Evolutionary conservation across 1,140 invertebrate species (phyloP).

Genomic region (Melipona quadrifasciata): DNA sequence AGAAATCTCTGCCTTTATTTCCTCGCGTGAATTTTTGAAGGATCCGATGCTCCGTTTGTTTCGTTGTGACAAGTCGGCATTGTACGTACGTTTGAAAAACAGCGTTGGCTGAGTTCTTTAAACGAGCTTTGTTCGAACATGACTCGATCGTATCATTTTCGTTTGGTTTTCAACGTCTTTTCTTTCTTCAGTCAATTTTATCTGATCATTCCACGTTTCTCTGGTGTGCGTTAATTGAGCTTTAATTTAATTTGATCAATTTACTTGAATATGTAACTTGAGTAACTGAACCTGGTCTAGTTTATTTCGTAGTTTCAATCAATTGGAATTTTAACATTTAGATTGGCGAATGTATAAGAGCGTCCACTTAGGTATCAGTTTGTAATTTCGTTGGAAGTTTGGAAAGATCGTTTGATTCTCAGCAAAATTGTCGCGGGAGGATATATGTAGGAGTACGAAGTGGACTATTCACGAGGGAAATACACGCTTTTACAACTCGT

Average conservation of each 20-base stretch:
- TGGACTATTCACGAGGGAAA: constrained; percentile 60
- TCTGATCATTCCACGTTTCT: neutral
- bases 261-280: neutral
- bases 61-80: neutral
- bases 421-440: constrained; percentile 17
- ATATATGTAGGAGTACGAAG: constrained; percentile 45
- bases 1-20: neutral
- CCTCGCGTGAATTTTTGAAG: constrained; percentile 7
- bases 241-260: neutral
- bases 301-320: neutral
- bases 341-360: neutral
- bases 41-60: constrained; percentile 12
- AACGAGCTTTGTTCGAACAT: neutral
- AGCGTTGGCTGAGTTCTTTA: neutral
- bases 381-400: constrained; percentile 38
- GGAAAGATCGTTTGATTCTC: constrained; percentile 48
- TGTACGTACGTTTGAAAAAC: too few species aligned
- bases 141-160: neutral
- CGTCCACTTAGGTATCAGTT: neutral
- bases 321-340: neutral
- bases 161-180: neutral
- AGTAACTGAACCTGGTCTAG: neutral
- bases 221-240: neutral
- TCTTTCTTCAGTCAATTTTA: too few species aligned
- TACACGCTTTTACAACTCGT: constrained; percentile 62